Conservation (phyloP, 1,140 invertebrate genomes). For the Nephila pilipes region DNA sequence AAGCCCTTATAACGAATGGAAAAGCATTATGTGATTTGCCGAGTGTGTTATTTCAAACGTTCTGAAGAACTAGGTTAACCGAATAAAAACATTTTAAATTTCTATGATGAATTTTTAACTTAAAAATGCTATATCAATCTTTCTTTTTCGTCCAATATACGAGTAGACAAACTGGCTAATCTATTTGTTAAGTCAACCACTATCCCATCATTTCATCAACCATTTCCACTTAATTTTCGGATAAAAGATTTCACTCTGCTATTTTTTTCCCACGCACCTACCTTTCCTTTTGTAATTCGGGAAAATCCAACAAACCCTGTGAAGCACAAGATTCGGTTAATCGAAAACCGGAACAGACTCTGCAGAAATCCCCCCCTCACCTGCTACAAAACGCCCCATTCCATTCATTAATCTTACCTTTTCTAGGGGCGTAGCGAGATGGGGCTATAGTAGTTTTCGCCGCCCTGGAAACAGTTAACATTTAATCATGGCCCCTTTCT, state of each 20-base stretch:
- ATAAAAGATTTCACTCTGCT: neutral
- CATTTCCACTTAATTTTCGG: neutral
- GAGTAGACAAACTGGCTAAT: too few relatives aligned
- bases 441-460: neutral
- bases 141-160: too few relatives aligned
- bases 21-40: too few relatives aligned
- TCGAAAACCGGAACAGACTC: neutral
- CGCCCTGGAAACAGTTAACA: slow-evolving; percentile 37
- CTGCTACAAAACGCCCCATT: neutral
- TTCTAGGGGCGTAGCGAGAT: neutral
- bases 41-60: too few relatives aligned
- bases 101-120: too few relatives aligned
- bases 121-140: too few relatives aligned
- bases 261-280: neutral
- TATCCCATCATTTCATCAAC: neutral
- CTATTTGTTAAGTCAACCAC: too few relatives aligned
- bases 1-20: too few relatives aligned
- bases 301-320: neutral
- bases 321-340: neutral
- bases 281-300: neutral
- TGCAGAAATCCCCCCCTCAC: neutral
- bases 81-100: too few relatives aligned
- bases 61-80: too few relatives aligned
- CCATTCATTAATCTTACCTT: slow-evolving; percentile 22
- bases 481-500: slow-evolving; percentile 53